These are phyloP conservation scores for Plusia festucae DNA, from an alignment of 2,888 invertebrate genomes.

Conservation along the genomic window DNA sequence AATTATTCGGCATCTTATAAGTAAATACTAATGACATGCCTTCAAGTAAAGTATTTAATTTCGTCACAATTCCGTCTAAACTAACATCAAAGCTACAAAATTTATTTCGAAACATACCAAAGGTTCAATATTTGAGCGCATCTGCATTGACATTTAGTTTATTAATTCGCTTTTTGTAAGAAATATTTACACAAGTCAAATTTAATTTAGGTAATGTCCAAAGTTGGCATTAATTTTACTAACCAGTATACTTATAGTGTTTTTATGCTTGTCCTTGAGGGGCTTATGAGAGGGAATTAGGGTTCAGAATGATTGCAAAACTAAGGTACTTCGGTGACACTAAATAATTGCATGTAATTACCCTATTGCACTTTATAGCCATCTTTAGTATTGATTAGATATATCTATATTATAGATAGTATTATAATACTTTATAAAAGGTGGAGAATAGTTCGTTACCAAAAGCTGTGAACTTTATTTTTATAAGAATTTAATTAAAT, in stretches of 20 bases:
- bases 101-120: conserved; percentile 45
- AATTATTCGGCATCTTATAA: background rate
- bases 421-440: background rate
- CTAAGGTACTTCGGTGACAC: conserved; percentile 19
- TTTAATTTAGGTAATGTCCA: conserved; percentile 45
- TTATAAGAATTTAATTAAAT: too few species aligned
- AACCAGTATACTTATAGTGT: conserved; percentile 25
- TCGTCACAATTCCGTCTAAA: conserved; percentile 33
- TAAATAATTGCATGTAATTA: conserved; percentile 23
- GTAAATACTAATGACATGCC: background rate
- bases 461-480: too few species aligned
- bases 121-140: conserved; percentile 41
- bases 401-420: too few species aligned
- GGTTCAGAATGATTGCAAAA: conserved; percentile 11
- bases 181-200: conserved; percentile 48
- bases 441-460: background rate
- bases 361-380: conserved; percentile 36
- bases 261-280: conserved; percentile 48
- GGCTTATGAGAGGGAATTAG: conserved; percentile 43
- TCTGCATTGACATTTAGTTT: conserved; percentile 52
- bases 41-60: conserved; percentile 24
- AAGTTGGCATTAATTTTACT: conserved; percentile 30
- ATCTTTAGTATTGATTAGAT: conserved; percentile 10
- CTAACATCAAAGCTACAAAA: conserved; percentile 39
- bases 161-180: conserved; percentile 54